These are phyloP conservation scores for Platorchestia sp. DNA, from an alignment of 1,140 invertebrate genomes.

Conservation along the genomic window DNA sequence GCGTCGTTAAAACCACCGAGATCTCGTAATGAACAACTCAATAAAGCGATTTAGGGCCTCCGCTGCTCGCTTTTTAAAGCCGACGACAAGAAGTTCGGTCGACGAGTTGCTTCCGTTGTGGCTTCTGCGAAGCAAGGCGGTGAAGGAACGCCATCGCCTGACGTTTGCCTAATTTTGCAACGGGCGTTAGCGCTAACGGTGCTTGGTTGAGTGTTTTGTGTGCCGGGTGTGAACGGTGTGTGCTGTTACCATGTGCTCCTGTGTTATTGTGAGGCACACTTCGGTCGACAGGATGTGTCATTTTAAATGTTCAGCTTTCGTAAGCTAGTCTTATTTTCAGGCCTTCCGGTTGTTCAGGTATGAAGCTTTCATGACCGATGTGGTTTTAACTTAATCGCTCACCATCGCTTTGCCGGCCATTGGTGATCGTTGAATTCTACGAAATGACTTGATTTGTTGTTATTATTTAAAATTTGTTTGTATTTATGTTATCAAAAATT, in stretches of 20 bases:
- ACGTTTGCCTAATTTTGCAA: neutral
- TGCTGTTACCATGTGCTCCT: neutral
- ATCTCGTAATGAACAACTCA: slow-evolving; percentile 24
- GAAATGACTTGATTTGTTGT: too few species aligned
- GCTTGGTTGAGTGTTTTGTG: neutral
- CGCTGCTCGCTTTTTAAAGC: neutral
- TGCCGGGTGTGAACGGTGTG: neutral
- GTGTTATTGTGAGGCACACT: neutral
- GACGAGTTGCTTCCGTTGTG: slow-evolving; percentile 4
- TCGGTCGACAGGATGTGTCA: neutral
- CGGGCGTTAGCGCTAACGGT: neutral
- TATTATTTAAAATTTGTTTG: too few species aligned
- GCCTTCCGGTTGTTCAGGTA: neutral
- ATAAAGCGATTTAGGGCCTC: slow-evolving; percentile 9
- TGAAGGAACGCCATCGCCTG: neutral
- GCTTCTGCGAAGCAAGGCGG: neutral
- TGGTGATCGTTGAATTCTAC: too few species aligned
- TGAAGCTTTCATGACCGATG: too few species aligned
- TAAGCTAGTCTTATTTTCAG: neutral
- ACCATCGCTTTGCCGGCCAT: too few species aligned
- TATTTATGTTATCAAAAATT: too few species aligned
- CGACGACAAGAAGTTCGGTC: neutral
- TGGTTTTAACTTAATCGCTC: too few species aligned
- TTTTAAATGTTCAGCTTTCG: neutral
- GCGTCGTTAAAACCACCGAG: slow-evolving; percentile 17